These are phyloP conservation scores for Hydroisotoma schaefferi DNA, from an alignment of 2,888 invertebrate species.

Conservation along the genomic window DNA sequence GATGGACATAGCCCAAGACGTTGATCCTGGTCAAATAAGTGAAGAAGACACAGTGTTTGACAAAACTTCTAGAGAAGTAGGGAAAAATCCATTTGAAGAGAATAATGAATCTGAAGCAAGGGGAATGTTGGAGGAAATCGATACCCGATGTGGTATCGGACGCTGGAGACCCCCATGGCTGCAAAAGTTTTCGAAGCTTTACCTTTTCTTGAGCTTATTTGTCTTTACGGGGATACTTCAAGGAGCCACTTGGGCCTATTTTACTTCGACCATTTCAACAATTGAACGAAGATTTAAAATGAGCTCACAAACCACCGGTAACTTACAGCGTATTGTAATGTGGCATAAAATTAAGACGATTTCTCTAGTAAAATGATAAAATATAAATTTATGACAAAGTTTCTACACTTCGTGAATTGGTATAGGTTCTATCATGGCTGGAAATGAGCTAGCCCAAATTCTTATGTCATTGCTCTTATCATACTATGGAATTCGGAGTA, in stretches of 20 bases:
- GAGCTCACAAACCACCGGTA: constrained; percentile 49
- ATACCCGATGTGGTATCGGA: constrained; percentile 56
- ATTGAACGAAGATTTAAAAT: constrained; percentile 50
- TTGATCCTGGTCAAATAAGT: constrained; percentile 14
- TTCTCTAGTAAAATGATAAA: too few species aligned
- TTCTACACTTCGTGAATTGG: too few species aligned
- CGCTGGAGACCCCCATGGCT: constrained; percentile 61
- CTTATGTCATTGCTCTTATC: constrained; percentile 64
- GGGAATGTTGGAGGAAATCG: constrained; percentile 25
- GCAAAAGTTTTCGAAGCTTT: constrained; percentile 59
- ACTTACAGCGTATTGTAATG: too few species aligned
- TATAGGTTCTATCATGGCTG: constrained; percentile 65
- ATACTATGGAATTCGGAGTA: constrained; percentile 67
- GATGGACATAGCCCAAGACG: constrained; percentile 28
- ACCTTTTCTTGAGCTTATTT: constrained; percentile 60
- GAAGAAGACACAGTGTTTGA: constrained; percentile 39
- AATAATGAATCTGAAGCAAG: background rate
- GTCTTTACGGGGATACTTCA: constrained; percentile 53
- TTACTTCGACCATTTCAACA: constrained; percentile 49
- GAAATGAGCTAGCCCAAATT: constrained; percentile 69
- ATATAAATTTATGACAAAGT: too few species aligned
- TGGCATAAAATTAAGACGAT: too few species aligned
- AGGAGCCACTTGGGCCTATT: constrained; percentile 47
- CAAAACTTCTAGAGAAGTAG: constrained; percentile 26
- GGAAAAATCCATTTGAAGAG: constrained; percentile 11